Conservation (phyloP, 2,888 invertebrate species). For the Phortica okadai region DNA sequence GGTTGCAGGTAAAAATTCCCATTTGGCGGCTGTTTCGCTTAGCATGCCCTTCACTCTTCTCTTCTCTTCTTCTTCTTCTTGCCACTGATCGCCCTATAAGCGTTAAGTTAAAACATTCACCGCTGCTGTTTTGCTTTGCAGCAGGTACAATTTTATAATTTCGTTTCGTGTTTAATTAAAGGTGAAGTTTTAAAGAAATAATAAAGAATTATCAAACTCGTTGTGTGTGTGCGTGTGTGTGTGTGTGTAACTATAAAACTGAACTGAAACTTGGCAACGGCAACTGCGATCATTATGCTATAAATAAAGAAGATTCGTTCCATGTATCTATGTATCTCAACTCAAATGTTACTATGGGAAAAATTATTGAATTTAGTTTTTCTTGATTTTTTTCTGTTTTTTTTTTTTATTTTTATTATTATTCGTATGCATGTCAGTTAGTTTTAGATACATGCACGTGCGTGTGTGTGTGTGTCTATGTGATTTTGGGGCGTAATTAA, state of each 20-base stretch:
- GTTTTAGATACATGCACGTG: background rate
- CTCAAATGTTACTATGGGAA: slow-evolving; percentile 58
- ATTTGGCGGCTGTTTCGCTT: background rate
- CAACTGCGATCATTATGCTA: slow-evolving; percentile 64
- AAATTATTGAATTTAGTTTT: slow-evolving; percentile 59
- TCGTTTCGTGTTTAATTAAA: slow-evolving; percentile 71
- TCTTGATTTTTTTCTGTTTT: slow-evolving; percentile 13
- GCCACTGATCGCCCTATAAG: background rate
- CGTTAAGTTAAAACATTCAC: slow-evolving; percentile 34
- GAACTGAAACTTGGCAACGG: slow-evolving; percentile 46
- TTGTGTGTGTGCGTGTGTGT: slow-evolving; percentile 42
- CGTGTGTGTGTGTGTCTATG: background rate
- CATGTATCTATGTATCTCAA: slow-evolving; percentile 45
- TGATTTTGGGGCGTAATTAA: slow-evolving; percentile 19
- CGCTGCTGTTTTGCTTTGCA: slow-evolving; percentile 50
- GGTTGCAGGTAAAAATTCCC: slow-evolving; percentile 28
- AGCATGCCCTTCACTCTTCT: background rate
- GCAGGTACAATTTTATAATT: slow-evolving; percentile 71
- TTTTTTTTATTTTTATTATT: background rate
- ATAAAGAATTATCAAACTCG: slow-evolving; percentile 67
- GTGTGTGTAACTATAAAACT: slow-evolving; percentile 37
- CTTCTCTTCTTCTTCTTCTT: background rate
- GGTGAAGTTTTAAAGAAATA: slow-evolving; percentile 71
- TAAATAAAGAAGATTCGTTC: slow-evolving; percentile 67
- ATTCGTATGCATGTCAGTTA: background rate